Evolutionary conservation across 1,140 invertebrate species (phyloP), one percentile per base, ranked within the genome.

Genomic region (Drosophila bipectinata): DNA sequence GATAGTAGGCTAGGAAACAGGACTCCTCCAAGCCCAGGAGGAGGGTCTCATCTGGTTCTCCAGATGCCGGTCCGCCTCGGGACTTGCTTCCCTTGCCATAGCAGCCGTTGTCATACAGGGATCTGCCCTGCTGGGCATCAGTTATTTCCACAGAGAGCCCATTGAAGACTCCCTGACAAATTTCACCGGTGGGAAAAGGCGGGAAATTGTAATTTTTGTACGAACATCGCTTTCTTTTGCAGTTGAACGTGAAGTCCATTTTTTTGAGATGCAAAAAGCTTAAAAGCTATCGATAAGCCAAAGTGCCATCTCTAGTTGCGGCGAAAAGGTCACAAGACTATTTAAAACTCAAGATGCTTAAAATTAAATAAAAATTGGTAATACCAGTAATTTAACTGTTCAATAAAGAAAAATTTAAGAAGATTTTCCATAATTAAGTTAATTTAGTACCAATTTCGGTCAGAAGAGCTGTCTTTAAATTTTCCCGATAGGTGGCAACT

Each of bases 1-100:
- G 91, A 24, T 93, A 96, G 92, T 94, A 96, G 24, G 94, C 92
- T 18, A 98, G 92, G 77, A 97, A 97, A 90, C 96, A 97, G 0
- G 96, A 95, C 92, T 97, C 96, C 90, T 96, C 95, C 56, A 95
- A 93, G 26, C 93, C 93, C 2, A 97, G 91, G 79, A 95, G 93
- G 18, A 96, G 88, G 9, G 93, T 94, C 92, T 96, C 95, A 53
- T 92, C 90, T 5, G 32, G 18, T 7, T 67, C 76, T 8, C 75
- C 62, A 10, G 66, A 72, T 10, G 44, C 90, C 30, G 95, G 95
- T 72, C 92, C 93, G 34, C 94, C 93, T 41, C 94, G 92, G 0
- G 95, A 96, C 9, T 93, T 83, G 32, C 94, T 94, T 30, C 95
- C 95, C 93, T 96, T 96, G 1, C 96, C 96, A 92, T 95, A 96